Conservation (phyloP, 2,113 vertebrate genomes). For the Brachyhypopomus occidentalis region DNA sequence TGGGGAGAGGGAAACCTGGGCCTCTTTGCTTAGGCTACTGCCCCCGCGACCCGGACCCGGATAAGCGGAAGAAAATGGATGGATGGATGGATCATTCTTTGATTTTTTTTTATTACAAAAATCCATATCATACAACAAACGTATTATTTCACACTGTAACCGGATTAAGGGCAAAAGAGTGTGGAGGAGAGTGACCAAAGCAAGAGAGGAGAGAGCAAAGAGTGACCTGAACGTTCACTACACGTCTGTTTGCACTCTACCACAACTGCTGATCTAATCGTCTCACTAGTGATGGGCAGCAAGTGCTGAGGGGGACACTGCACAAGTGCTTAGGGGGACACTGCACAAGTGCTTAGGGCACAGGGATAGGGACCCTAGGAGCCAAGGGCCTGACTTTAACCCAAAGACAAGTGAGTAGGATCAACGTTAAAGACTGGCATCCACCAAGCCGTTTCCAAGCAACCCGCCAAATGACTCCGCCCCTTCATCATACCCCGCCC, state of each 20-base stretch:
- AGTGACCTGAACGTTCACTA: constrained; percentile 1
- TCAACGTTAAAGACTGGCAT: background rate
- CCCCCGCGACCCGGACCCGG: too few relatives aligned
- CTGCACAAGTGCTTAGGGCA: background rate
- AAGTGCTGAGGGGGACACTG: background rate
- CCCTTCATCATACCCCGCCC: background rate
- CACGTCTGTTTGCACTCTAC: background rate
- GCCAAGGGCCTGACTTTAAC: background rate
- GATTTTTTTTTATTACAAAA: constrained; percentile 37
- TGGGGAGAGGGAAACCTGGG: too few relatives aligned
- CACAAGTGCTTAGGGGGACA: background rate
- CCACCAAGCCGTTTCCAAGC: background rate
- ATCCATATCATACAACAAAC: constrained; percentile 52
- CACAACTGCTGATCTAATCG: constrained; percentile 3
- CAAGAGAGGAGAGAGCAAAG: background rate
- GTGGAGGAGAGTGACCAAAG: constrained; percentile 32
- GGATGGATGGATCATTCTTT: too few relatives aligned
- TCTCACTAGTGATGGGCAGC: background rate
- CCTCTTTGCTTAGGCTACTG: too few relatives aligned
- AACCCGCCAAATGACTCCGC: background rate
- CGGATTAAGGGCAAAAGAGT: constrained; percentile 23
- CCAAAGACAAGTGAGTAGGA: background rate
- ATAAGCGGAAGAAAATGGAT: too few relatives aligned
- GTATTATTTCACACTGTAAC: constrained; percentile 52
- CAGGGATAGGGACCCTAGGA: background rate